Evolutionary conservation across 2,113 vertebrate species (phyloP).

Genomic region (Paedocypris sp.): DNA sequence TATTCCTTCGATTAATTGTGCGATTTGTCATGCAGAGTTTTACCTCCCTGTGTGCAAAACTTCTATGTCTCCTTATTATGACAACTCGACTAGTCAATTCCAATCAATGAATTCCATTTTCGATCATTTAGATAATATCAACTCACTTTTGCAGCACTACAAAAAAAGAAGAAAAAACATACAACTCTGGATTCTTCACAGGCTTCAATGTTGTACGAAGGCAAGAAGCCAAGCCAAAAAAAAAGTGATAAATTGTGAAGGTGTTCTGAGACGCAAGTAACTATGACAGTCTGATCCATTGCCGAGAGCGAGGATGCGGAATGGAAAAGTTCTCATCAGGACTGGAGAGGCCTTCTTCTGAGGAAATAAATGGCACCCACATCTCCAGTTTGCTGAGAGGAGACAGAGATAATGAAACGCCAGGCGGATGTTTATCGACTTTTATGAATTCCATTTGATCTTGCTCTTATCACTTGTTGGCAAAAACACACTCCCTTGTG

Average conservation of each 20-base stretch:
- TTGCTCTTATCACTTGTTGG: background rate
- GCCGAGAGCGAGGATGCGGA: conserved; percentile 9
- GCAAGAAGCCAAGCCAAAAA: background rate
- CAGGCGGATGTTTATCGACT: conserved; percentile 20
- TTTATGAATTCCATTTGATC: conserved; percentile 28
- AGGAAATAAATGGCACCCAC: conserved; percentile 9
- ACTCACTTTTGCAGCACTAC: too few species aligned
- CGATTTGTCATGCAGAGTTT: too few species aligned
- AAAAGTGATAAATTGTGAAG: background rate
- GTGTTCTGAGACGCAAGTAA: background rate
- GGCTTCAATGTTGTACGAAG: background rate
- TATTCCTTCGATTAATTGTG: too few species aligned
- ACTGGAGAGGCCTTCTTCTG: background rate
- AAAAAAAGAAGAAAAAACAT: background rate
- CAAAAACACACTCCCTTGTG: conserved; percentile 10
- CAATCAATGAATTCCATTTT: too few species aligned
- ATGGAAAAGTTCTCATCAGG: conserved; percentile 13
- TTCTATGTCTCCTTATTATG: too few species aligned
- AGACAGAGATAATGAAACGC: conserved; percentile 18
- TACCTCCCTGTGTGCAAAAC: too few species aligned
- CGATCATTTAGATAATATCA: too few species aligned
- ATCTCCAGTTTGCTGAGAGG: background rate
- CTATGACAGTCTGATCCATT: conserved; percentile 13
- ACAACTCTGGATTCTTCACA: too few species aligned
- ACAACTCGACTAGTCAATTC: too few species aligned